Evolutionary conservation across 2,797 vertebrate genomes (phyloP).

Genomic region (Galagoides demidoff): DNA sequence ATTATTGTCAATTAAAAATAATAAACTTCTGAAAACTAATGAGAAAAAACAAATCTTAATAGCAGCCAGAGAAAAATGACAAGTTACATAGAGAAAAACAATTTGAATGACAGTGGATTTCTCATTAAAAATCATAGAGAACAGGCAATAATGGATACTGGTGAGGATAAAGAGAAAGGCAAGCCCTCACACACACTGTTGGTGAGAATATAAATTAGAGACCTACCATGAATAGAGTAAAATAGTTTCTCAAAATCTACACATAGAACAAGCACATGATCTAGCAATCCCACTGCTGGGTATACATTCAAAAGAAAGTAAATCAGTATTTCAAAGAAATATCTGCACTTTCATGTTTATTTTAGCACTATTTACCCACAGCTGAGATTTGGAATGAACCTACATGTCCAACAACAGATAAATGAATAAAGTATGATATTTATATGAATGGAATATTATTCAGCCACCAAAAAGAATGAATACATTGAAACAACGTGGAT

Average conservation of each 20-base stretch:
- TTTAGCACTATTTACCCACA: not conserved
- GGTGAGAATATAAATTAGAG: not conserved
- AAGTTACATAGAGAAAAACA: not conserved
- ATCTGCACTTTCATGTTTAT: not conserved
- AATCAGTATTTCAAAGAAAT: not conserved
- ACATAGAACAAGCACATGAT: not conserved
- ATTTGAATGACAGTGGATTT: not conserved
- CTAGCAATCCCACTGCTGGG: not conserved
- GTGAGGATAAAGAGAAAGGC: not conserved
- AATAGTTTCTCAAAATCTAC: not conserved
- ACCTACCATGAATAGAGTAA: not conserved
- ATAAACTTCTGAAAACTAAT: not conserved
- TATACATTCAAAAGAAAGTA: not conserved
- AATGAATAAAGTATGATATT: not conserved
- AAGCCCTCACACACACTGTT: not conserved
- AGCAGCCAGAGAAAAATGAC: not conserved
- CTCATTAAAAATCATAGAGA: not conserved
- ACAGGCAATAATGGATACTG: not conserved
- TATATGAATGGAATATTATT: not conserved
- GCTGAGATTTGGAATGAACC: not conserved
- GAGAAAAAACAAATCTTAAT: not conserved
- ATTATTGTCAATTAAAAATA: not conserved
- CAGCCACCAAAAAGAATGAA: not conserved
- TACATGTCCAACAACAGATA: not conserved
- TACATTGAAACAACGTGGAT: not conserved